Evolutionary conservation across 2,113 vertebrate species (phyloP).

Genomic region (Lasiurus borealis): DNA sequence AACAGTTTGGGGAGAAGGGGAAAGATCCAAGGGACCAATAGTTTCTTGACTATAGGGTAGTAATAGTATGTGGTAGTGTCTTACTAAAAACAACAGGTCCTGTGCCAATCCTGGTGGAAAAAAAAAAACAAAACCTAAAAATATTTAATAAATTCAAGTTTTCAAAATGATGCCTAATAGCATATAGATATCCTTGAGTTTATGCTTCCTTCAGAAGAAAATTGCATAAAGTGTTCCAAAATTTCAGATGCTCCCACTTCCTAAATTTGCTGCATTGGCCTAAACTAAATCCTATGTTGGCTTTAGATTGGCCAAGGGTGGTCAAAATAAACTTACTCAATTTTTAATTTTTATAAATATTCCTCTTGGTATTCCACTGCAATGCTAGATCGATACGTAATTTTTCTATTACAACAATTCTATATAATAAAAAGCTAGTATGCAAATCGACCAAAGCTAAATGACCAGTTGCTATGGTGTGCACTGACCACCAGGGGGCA

Average conservation of each 20-base stretch:
- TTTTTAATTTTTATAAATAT: background rate
- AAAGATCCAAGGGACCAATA: background rate
- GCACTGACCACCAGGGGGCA: no score
- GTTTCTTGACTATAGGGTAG: background rate
- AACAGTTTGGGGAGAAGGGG: background rate
- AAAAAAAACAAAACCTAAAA: background rate
- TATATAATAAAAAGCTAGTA: no score
- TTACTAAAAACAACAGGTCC: background rate
- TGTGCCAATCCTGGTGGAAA: background rate
- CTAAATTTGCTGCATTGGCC: slow-evolving; percentile 28
- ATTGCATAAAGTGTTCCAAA: background rate
- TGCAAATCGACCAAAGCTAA: no score
- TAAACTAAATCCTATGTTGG: background rate
- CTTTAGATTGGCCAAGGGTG: background rate
- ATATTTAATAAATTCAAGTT: slow-evolving; percentile 53
- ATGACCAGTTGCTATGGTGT: no score
- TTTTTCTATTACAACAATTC: background rate
- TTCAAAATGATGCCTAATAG: background rate
- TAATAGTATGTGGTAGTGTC: background rate
- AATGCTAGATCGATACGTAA: background rate
- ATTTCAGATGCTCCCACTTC: background rate
- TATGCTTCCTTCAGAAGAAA: slow-evolving; percentile 18
- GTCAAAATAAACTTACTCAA: slow-evolving; percentile 39
- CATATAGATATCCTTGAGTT: background rate
- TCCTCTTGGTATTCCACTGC: background rate